Evolutionary conservation across 2,888 invertebrate genomes (phyloP).

Genomic region (Cybosia mesomella): DNA sequence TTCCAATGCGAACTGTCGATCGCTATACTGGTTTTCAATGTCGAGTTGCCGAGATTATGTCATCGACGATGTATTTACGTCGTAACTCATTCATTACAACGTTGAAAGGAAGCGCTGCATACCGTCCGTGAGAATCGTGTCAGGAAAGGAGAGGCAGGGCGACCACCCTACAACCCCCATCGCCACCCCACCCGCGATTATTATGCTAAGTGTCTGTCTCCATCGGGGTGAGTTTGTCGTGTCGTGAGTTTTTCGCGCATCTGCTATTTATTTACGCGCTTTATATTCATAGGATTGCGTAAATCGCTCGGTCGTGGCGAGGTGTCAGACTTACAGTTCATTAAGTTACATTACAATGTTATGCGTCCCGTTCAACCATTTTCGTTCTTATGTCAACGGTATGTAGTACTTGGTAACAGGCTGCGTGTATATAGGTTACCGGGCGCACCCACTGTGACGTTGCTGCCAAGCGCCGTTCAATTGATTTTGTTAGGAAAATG

Average conservation of each 20-base stretch:
- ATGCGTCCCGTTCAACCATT: conserved; percentile 54
- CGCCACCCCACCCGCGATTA: conserved; percentile 76
- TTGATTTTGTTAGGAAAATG: conserved; percentile 73
- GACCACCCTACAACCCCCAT: conserved; percentile 44
- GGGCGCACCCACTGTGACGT: conserved; percentile 75
- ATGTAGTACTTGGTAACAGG: conserved; percentile 37
- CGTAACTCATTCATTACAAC: conserved; percentile 81
- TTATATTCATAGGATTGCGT: conserved; percentile 84
- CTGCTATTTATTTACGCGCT: conserved; percentile 87
- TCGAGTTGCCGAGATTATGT: conserved; percentile 70
- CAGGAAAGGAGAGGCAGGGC: conserved; percentile 69
- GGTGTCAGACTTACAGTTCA: conserved; percentile 80
- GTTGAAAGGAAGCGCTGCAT: conserved; percentile 80
- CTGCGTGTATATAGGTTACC: conserved; percentile 61
- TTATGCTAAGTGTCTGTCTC: conserved; percentile 85
- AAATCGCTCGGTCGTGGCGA: conserved; percentile 73
- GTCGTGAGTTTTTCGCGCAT: conserved; percentile 84
- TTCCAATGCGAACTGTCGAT: conserved; percentile 60
- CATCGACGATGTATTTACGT: conserved; percentile 75
- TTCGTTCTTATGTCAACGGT: conserved; percentile 53
- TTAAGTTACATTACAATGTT: conserved; percentile 73
- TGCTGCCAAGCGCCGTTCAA: conserved; percentile 70
- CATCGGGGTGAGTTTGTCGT: conserved; percentile 84
- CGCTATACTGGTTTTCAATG: conserved; percentile 72
- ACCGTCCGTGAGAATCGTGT: conserved; percentile 85